These are phyloP conservation scores for Loriculus beryllinus DNA, from an alignment of 2,797 vertebrate genomes.

Conservation along the genomic window DNA sequence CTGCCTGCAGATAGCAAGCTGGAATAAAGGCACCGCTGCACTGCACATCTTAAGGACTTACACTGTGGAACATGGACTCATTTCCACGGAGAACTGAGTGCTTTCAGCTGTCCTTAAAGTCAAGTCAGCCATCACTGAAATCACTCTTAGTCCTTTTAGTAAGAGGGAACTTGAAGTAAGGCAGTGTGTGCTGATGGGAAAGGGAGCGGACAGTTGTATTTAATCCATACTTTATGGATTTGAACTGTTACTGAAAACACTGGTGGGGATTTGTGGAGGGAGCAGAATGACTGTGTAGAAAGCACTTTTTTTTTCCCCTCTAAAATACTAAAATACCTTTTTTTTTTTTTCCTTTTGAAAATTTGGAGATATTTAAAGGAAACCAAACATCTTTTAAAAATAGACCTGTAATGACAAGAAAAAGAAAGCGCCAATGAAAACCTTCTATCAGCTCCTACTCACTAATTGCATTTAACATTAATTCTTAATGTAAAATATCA, in stretches of 20 bases:
- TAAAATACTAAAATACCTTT: background rate
- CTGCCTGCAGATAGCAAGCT: background rate
- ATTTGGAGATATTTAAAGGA: background rate
- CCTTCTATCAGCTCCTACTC: background rate
- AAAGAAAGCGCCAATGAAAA: background rate
- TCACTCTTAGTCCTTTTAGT: background rate
- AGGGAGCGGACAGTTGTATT: background rate
- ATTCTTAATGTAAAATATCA: background rate
- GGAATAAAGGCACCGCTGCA: background rate
- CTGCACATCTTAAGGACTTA: background rate
- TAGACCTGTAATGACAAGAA: background rate
- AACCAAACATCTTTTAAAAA: background rate
- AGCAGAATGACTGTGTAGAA: background rate
- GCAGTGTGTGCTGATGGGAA: background rate
- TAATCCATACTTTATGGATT: background rate
- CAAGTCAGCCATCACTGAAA: background rate
- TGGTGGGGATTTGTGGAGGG: background rate
- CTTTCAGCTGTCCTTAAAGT: conserved; percentile 5
- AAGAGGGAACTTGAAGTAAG: background rate
- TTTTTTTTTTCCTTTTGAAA: background rate
- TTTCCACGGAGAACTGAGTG: background rate
- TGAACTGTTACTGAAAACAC: background rate
- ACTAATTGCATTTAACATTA: background rate
- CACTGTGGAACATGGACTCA: background rate
- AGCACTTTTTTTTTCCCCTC: fast-evolving